phyloP scores from a whole-genome alignment of 2,888 invertebrate species.

The Pyralis farinalis region DNA sequence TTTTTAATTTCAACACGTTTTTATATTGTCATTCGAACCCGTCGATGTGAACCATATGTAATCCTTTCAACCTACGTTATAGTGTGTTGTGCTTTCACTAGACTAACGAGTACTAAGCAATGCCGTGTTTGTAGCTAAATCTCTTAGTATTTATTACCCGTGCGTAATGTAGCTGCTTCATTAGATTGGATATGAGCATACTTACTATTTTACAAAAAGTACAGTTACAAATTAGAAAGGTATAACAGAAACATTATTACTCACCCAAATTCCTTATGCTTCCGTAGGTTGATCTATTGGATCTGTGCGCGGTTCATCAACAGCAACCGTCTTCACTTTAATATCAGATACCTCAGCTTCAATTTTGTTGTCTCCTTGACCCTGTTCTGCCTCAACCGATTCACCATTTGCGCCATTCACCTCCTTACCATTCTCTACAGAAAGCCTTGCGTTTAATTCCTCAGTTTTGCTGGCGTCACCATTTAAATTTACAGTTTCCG shows the following conservation, averaged over 20 bases:
- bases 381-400: constrained; percentile 43
- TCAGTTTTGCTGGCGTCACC: constrained; percentile 54
- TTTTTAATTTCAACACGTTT: no score
- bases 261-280: constrained; percentile 68
- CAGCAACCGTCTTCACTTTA: constrained; percentile 78
- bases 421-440: constrained; percentile 58
- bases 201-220: no score
- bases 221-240: no score
- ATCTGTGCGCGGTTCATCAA: constrained; percentile 64
- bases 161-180: no score
- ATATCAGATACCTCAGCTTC: constrained; percentile 64
- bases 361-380: constrained; percentile 56
- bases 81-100: no score
- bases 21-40: no score
- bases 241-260: constrained; percentile 21
- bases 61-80: no score
- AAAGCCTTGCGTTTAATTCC: constrained; percentile 54
- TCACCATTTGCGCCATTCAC: constrained; percentile 48
- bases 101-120: no score
- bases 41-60: no score
- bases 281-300: constrained; percentile 75
- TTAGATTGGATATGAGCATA: no score
- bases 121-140: no score
- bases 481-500: constrained; percentile 42
- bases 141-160: no score